phyloP scores from a whole-genome alignment of 2,113 vertebrate species.

The Delphinus delphis region DNA sequence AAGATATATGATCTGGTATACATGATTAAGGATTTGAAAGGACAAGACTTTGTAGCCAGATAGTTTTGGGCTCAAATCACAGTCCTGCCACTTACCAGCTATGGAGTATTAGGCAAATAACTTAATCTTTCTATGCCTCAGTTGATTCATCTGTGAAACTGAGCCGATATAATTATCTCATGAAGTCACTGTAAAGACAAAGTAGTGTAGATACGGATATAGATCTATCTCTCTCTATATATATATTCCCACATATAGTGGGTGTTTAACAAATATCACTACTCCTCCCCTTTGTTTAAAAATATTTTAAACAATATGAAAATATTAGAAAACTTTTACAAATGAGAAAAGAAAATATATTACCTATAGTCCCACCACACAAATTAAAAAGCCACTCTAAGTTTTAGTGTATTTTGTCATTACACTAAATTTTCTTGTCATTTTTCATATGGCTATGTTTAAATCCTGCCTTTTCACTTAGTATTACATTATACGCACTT shows the following conservation, averaged over 20 bases:
- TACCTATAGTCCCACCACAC: background rate
- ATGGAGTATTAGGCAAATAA: background rate
- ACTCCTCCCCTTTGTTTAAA: background rate
- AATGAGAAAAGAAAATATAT: background rate
- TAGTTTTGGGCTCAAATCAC: background rate
- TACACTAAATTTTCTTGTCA: background rate
- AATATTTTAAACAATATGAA: background rate
- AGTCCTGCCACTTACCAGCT: background rate
- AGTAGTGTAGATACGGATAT: background rate
- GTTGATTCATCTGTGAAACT: background rate
- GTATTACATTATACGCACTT: background rate
- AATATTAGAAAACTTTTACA: background rate
- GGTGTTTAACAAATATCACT: background rate
- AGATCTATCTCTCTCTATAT: fast-evolving
- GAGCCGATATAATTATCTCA: background rate
- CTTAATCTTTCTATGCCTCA: background rate
- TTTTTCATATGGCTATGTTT: background rate
- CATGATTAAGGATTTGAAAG: background rate
- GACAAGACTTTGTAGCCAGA: background rate
- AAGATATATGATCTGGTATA: background rate
- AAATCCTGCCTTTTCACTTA: background rate
- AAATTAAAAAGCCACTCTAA: background rate
- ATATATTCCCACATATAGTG: background rate
- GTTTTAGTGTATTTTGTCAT: background rate
- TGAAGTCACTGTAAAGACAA: background rate